Percentiles rank a stretch among this genome's conserved stretches.
These are phyloP conservation scores for Hemiprocne comata DNA, from an alignment of 2,113 vertebrate genomes.

Conservation along the genomic window DNA sequence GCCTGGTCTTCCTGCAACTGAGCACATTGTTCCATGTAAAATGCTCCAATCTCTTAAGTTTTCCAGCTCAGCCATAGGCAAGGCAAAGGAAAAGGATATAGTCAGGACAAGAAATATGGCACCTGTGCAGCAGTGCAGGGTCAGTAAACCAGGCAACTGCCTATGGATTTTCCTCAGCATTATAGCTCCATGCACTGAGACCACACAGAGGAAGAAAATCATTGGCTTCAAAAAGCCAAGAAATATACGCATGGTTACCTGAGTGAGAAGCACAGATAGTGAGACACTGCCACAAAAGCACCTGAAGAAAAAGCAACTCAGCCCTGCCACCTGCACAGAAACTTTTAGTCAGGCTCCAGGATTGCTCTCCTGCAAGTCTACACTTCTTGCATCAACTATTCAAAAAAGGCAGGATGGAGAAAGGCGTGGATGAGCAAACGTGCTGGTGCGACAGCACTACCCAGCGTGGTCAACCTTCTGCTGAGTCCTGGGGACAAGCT, in stretches of 20 bases:
- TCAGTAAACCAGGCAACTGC: background rate
- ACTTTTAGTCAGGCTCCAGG: background rate
- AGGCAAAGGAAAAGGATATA: background rate
- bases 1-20: background rate
- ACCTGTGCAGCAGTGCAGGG: background rate
- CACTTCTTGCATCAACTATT: background rate
- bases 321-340: background rate
- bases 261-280: background rate
- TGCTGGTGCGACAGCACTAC: background rate
- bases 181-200: background rate
- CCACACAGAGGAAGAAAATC: background rate
- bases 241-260: background rate
- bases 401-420: background rate
- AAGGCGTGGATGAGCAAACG: rapidly evolving
- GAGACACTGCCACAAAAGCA: background rate
- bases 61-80: background rate
- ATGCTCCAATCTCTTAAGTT: background rate
- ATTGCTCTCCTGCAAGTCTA: background rate
- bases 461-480: background rate
- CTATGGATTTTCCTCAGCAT: background rate
- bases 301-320: background rate
- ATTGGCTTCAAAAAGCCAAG: background rate
- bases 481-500: background rate
- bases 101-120: background rate
- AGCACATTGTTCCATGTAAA: background rate